These are phyloP conservation scores for Bombus polaris DNA, from an alignment of 1,140 invertebrate genomes.

Conservation along the genomic window DNA sequence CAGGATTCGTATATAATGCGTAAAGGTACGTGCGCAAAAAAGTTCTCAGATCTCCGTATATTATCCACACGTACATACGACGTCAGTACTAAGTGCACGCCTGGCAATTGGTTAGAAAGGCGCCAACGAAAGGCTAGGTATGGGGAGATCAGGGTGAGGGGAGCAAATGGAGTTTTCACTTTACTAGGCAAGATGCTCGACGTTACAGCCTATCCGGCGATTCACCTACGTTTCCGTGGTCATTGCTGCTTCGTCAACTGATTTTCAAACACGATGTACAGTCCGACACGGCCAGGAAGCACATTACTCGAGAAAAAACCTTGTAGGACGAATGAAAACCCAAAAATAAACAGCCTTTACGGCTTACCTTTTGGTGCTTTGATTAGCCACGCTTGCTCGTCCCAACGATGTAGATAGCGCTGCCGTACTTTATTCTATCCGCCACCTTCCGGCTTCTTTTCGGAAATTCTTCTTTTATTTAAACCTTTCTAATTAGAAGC, in stretches of 20 bases:
- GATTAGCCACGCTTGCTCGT: slow-evolving; percentile 85
- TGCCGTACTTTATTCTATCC: slow-evolving; percentile 40
- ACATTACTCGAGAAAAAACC: slow-evolving; percentile 69
- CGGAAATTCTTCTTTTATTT: slow-evolving; percentile 7
- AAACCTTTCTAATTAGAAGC: neutral
- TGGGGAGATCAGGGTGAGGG: slow-evolving; percentile 28
- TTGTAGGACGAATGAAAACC: slow-evolving; percentile 68
- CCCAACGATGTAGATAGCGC: slow-evolving; percentile 64
- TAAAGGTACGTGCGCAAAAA: slow-evolving; percentile 45
- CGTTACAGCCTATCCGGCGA: slow-evolving; percentile 67
- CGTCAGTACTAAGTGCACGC: slow-evolving; percentile 32
- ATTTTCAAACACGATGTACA: slow-evolving; percentile 64
- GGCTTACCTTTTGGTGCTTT: slow-evolving; percentile 86
- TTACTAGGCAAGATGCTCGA: slow-evolving; percentile 75
- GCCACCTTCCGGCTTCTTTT: slow-evolving; percentile 51
- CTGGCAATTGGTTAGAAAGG: slow-evolving; percentile 58
- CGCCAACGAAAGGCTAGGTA: slow-evolving; percentile 40
- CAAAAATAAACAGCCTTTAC: slow-evolving; percentile 77
- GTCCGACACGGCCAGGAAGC: slow-evolving; percentile 62
- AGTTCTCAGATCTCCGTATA: slow-evolving; percentile 34
- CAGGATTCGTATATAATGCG: slow-evolving; percentile 47
- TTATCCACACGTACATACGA: slow-evolving; percentile 29
- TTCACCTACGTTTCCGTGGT: slow-evolving; percentile 76
- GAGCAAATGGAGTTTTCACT: slow-evolving; percentile 64
- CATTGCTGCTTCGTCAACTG: slow-evolving; percentile 72